Base-by-base conservation (phyloP, 2,113 vertebrate species). In the Sclerurus mexicanus region DNA sequence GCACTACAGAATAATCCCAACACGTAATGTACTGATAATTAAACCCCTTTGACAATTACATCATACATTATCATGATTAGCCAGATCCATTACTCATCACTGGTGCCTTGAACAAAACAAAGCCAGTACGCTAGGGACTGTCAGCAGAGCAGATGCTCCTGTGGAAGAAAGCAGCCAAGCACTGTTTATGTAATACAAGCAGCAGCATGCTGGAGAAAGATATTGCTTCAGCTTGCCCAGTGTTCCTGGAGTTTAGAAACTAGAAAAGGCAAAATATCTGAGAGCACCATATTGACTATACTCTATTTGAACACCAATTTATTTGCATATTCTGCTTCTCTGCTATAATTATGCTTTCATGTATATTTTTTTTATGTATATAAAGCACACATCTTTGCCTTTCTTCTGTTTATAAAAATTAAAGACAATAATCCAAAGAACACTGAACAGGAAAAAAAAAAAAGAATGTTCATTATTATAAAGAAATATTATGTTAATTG, bases 31-130 rank as follows among this genome's bases (percentile, higher is more conserved):
- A 97, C 97, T 97, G 98, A 98, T 98, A 98, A 99, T 99, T 98
- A 99, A 99, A 98, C 97, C 97, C 98, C 98, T 98, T 97, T 99
- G 98, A 98, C 98, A 98, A 98, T 99, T 99, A 98, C 99, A 98
- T 99, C 99, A 99, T 98, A 90, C 98, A 98, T 98, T 98, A 99
- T 98, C 98, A 98, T 98, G 96, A 98, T 96, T 97, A 98, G 98
- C 98, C 98, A 98, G 97, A 98, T 98, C 98, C 98, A 98, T 99
- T 99, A 98, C 98, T 98, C 97, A 97, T 87, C 97, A 98, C 98
- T 98, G 98, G 98, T 98, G 97, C 91, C 97, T 97, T 89, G 97
- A 98, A 98, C 98, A 98, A 98, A 98, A 98, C 98, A 98, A 98
- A 97, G 97, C 97, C 97, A 96, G 97, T 97, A 95, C 98, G 25